These are phyloP conservation scores for Lymantria monacha DNA, from an alignment of 2,888 invertebrate species.

Conservation along the genomic window DNA sequence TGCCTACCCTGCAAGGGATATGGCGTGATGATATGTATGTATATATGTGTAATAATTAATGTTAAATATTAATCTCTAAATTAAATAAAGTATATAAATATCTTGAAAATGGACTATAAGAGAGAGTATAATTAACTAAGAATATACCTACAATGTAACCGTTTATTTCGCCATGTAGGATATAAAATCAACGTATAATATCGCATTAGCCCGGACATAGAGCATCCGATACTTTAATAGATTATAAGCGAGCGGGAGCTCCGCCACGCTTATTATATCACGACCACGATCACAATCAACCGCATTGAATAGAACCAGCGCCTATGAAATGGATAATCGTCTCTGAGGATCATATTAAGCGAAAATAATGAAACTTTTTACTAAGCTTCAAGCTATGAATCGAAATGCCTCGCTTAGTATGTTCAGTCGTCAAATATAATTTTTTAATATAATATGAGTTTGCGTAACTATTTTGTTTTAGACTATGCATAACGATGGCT, in stretches of 20 bases:
- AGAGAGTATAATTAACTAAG: no score
- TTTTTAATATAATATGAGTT: no score
- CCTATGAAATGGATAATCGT: slow-evolving; percentile 40
- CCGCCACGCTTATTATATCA: slow-evolving; percentile 38
- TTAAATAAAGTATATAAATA: no score
- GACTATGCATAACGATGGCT: no score
- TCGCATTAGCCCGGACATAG: background rate
- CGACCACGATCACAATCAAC: slow-evolving; percentile 40
- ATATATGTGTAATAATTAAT: no score
- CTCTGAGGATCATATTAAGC: slow-evolving; percentile 44
- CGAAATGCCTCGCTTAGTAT: slow-evolving; percentile 24
- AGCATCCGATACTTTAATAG: slow-evolving; percentile 18
- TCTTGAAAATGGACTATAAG: no score
- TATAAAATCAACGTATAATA: background rate
- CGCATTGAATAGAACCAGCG: slow-evolving; percentile 42
- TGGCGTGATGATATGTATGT: no score
- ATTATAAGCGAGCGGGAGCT: slow-evolving; percentile 25
- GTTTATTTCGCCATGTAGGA: background rate
- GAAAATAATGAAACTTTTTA: slow-evolving; percentile 47
- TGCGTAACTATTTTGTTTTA: no score
- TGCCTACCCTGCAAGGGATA: no score
- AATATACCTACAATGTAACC: no score
- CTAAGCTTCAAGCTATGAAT: slow-evolving; percentile 18
- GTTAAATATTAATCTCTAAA: no score
- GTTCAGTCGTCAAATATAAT: no score